Percentiles rank a stretch among this genome's conserved stretches.
phyloP scores from a whole-genome alignment of 2,797 vertebrate species.

The Coendou prehensilis region DNA sequence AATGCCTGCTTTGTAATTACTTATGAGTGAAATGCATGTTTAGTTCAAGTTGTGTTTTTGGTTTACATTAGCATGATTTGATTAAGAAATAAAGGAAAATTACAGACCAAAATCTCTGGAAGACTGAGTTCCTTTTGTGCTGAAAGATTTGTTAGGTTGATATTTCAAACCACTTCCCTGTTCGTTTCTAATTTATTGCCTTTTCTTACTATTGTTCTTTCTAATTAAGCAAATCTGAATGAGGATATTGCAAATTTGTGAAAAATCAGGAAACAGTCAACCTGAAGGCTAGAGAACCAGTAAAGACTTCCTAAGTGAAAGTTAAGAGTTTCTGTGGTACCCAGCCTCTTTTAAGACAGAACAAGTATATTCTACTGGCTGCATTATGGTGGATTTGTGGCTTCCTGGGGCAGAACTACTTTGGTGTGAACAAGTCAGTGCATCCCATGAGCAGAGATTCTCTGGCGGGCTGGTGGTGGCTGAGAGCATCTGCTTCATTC shows the following conservation, averaged over 20 bases:
- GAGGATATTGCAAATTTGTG: not conserved
- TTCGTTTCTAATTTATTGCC: constrained; percentile 12
- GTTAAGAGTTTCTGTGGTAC: not conserved
- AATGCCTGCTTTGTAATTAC: constrained; percentile 80
- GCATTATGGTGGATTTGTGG: not conserved
- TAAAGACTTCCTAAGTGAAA: not conserved
- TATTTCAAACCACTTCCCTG: not conserved
- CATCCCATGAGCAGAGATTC: not conserved
- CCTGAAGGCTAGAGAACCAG: not conserved
- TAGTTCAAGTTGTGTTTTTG: constrained; percentile 65
- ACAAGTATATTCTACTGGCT: not conserved
- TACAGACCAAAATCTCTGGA: not conserved
- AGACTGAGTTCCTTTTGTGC: not conserved
- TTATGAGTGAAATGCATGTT: constrained; percentile 74
- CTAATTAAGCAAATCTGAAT: not conserved
- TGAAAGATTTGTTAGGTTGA: not conserved
- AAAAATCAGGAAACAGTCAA: constrained; percentile 20
- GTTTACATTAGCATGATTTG: constrained; percentile 49
- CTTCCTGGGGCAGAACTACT: not conserved
- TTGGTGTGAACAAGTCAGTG: not conserved
- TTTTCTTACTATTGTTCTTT: constrained; percentile 43
- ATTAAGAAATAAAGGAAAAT: constrained; percentile 67
- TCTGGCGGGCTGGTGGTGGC: not conserved
- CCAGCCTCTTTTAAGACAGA: constrained; percentile 27
- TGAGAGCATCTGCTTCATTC: not conserved